Evolutionary conservation across 1,140 invertebrate species (phyloP).

Genomic region (Lepidurus packardi): DNA sequence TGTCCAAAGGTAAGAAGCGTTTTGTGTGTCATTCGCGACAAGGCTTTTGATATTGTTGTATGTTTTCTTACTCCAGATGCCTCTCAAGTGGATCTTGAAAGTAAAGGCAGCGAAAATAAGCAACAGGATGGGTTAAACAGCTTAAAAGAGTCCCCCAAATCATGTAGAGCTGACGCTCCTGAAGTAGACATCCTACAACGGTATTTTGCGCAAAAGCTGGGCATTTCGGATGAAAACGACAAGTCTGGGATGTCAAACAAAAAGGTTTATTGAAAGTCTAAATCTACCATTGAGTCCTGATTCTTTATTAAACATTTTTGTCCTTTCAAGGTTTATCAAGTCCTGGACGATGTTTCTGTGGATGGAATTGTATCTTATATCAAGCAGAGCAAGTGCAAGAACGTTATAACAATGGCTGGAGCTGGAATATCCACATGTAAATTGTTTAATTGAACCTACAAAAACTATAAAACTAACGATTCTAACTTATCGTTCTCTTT

Average conservation of each 20-base stretch:
- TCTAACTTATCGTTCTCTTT: constrained; percentile 41
- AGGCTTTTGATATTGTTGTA: background rate
- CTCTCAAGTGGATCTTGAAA: background rate
- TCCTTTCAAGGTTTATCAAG: constrained; percentile 41
- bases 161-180: background rate
- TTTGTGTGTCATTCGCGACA: background rate
- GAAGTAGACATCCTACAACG: background rate
- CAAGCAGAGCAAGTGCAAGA: constrained; percentile 66
- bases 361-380: constrained; percentile 68
- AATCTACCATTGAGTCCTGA: background rate
- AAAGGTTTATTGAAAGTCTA: background rate
- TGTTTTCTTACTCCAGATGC: background rate
- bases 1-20: background rate
- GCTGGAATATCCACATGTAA: constrained; percentile 92
- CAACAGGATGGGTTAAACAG: background rate
- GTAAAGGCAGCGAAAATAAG: background rate
- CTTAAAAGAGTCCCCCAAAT: background rate
- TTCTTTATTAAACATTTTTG: background rate
- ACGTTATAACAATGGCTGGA: constrained; percentile 86
- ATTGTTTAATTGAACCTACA: constrained; percentile 44
- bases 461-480: constrained; percentile 24
- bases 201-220: background rate
- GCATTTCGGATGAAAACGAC: background rate
- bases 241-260: background rate
- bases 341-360: constrained; percentile 54